A percentile compares a stretch with the other conserved stretches of the same genome.
Evolutionary conservation across 2,888 invertebrate species (phyloP).

Genomic region (Nomada lathburiana): DNA sequence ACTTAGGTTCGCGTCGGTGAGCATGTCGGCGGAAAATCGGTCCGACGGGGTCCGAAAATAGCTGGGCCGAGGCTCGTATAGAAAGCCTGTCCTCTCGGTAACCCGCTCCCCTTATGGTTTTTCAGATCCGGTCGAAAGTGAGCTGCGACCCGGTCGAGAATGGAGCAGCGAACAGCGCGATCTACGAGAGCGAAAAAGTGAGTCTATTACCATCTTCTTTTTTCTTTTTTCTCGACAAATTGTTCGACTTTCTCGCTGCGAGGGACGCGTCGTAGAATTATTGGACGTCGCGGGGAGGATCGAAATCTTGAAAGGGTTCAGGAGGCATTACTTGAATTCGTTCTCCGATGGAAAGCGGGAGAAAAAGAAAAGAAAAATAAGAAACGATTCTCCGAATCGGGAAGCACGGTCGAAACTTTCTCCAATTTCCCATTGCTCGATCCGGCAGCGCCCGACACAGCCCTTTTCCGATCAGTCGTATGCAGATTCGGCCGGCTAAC

Average conservation of each 20-base stretch:
- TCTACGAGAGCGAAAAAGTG: slow-evolving; percentile 74
- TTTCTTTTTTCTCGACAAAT: not conserved
- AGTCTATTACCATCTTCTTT: slow-evolving; percentile 44
- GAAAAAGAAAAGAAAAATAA: no score
- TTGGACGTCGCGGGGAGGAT: not conserved
- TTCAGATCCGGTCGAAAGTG: slow-evolving; percentile 74
- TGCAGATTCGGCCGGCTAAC: not conserved
- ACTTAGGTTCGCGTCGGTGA: slow-evolving; percentile 68
- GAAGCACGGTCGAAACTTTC: no score
- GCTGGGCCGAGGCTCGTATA: slow-evolving; percentile 20
- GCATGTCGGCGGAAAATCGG: slow-evolving; percentile 49
- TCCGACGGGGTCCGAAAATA: slow-evolving; percentile 51
- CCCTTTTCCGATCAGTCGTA: not conserved
- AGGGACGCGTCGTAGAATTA: no score
- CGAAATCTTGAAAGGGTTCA: not conserved
- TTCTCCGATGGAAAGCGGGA: no score
- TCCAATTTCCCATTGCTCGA: no score
- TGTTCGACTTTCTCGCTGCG: no score
- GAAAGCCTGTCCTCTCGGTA: slow-evolving; percentile 18
- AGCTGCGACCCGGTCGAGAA: slow-evolving; percentile 72
- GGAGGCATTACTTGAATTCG: no score
- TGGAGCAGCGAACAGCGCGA: slow-evolving; percentile 59
- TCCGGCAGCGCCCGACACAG: no score
- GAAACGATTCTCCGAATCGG: no score
- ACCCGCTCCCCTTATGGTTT: slow-evolving; percentile 47